These are phyloP conservation scores for Sebastes kiyomatsui DNA, from an alignment of 2,797 vertebrate genomes.

Conservation along the genomic window DNA sequence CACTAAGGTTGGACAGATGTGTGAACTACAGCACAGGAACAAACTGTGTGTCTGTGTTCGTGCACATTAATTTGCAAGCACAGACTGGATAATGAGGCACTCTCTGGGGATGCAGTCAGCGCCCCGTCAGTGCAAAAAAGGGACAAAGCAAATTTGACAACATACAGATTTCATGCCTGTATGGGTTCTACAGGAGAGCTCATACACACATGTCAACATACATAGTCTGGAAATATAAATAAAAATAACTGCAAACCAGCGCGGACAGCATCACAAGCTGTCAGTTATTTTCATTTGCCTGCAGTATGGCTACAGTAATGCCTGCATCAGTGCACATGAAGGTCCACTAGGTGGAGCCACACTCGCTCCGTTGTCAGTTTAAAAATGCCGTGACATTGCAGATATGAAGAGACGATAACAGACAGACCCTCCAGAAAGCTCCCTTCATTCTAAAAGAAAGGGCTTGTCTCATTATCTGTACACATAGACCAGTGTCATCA, in stretches of 20 bases:
- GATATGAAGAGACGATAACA: conserved; percentile 60
- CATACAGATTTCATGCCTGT: conserved; percentile 46
- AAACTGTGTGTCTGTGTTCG: conserved; percentile 36
- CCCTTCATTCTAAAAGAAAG: conserved; percentile 65
- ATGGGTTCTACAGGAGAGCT: conserved; percentile 37
- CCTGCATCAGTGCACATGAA: conserved; percentile 42
- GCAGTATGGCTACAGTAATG: conserved; percentile 52
- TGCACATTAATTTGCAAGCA: conserved; percentile 28
- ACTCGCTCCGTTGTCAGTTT: conserved; percentile 24
- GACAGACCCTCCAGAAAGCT: conserved; percentile 76
- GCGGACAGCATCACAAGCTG: conserved; percentile 16
- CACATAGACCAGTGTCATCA: conserved; percentile 70
- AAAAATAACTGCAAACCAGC: conserved; percentile 26
- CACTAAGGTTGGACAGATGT: conserved; percentile 42
- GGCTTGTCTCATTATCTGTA: conserved; percentile 71
- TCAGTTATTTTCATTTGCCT: conserved; percentile 17
- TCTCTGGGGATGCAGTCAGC: conserved; percentile 30
- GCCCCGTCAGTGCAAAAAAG: conserved; percentile 30
- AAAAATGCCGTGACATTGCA: conserved; percentile 30
- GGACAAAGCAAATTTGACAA: conserved; percentile 33
- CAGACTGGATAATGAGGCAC: conserved; percentile 49
- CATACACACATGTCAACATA: conserved; percentile 40
- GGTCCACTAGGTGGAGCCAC: conserved; percentile 76
- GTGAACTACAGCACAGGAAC: conserved; percentile 44
- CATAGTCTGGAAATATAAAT: conserved; percentile 25